Evolutionary conservation across 2,113 vertebrate genomes (phyloP).

Genomic region (Rhynchopsitta pachyrhyncha): DNA sequence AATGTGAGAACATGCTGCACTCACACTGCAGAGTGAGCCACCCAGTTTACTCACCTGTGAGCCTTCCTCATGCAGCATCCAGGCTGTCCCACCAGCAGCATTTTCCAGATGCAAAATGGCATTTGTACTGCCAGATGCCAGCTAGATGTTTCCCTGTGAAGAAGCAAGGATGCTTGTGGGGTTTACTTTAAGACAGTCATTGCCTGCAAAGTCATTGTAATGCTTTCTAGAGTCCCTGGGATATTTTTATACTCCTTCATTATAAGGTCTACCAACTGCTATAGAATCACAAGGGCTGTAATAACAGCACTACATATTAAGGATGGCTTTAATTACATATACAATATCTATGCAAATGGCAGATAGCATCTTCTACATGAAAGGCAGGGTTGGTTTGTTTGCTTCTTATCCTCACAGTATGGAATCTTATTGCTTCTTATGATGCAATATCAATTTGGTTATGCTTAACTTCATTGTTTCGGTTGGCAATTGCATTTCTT

Average conservation of each 20-base stretch:
- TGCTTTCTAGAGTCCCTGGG: background rate
- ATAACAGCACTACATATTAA: background rate
- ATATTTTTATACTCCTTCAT: background rate
- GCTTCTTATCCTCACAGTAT: background rate
- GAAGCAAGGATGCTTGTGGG: background rate
- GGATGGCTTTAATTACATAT: background rate
- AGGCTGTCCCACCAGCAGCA: accelerated
- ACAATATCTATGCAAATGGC: conserved; percentile 24
- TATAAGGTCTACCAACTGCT: background rate
- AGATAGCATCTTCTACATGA: conserved; percentile 37
- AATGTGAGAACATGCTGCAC: accelerated
- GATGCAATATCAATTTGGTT: conserved; percentile 36
- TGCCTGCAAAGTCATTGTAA: background rate
- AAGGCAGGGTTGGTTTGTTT: background rate
- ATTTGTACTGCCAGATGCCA: background rate
- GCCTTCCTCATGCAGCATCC: accelerated
- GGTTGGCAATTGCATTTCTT: conserved; percentile 5
- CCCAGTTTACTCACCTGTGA: background rate
- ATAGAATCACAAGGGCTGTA: background rate
- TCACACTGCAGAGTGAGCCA: background rate
- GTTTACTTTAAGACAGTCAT: background rate
- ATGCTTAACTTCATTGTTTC: background rate
- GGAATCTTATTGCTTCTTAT: conserved; percentile 16
- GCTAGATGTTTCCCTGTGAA: background rate
- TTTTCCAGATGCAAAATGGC: background rate